These are phyloP conservation scores for Halcyon senegalensis DNA, from an alignment of 2,113 vertebrate species.

Conservation along the genomic window DNA sequence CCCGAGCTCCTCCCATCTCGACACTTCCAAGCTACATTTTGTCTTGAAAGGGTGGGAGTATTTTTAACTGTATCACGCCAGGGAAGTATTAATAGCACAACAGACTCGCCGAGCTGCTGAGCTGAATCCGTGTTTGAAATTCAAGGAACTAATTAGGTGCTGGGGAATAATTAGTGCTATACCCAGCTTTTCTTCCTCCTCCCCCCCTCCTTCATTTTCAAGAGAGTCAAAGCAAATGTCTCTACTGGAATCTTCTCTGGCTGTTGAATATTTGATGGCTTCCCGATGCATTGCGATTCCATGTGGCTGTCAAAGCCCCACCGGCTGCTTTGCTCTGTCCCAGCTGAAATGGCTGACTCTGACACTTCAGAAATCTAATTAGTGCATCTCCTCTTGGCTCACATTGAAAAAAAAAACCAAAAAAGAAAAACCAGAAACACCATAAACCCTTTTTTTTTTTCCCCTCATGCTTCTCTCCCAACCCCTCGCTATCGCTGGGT, in stretches of 20 bases:
- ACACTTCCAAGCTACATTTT: slow-evolving; percentile 28
- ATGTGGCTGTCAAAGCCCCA: background rate
- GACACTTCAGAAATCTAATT: background rate
- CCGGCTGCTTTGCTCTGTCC: background rate
- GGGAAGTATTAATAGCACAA: slow-evolving; percentile 63
- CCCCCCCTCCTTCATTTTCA: background rate
- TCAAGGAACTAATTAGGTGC: background rate
- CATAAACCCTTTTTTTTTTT: background rate
- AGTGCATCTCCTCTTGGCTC: background rate
- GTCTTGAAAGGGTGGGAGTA: slow-evolving; percentile 28
- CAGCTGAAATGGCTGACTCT: background rate
- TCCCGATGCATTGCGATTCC: background rate
- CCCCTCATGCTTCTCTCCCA: background rate
- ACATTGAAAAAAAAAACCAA: background rate
- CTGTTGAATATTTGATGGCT: slow-evolving; percentile 7
- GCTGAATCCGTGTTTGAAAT: background rate
- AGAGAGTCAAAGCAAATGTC: background rate
- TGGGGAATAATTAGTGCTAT: background rate
- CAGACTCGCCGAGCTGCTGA: slow-evolving; percentile 10
- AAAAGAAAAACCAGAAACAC: background rate
- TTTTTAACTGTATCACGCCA: slow-evolving; percentile 50
- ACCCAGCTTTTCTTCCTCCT: background rate
- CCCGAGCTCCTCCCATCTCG: slow-evolving; percentile 5
- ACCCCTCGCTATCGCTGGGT: background rate
- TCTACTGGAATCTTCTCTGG: background rate